These are phyloP conservation scores for Grammomys dolichurus DNA, from an alignment of 2,113 vertebrate species.

Conservation along the genomic window DNA sequence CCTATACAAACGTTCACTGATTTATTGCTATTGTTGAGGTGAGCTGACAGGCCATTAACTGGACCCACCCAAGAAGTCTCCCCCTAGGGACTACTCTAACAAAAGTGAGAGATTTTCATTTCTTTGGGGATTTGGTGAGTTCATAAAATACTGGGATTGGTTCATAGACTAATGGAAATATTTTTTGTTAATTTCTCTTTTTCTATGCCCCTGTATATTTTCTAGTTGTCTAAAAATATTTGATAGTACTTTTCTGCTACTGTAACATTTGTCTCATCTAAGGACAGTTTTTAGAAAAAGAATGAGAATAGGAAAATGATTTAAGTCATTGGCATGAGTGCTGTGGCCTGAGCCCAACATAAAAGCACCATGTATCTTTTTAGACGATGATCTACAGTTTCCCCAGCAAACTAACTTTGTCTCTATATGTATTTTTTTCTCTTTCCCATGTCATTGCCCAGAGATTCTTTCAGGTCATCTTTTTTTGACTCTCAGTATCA, in stretches of 20 bases:
- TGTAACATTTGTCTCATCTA: background rate
- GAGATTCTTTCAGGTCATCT: background rate
- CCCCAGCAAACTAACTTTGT: background rate
- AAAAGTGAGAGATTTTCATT: background rate
- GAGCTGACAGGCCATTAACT: constrained; percentile 53
- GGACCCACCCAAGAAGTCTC: background rate
- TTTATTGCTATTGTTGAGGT: constrained; percentile 40
- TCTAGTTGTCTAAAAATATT: background rate
- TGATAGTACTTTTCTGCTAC: background rate
- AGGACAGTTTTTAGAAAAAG: background rate
- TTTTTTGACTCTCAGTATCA: constrained; percentile 9
- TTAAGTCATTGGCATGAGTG: background rate
- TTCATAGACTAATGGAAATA: background rate
- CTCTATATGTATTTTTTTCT: background rate
- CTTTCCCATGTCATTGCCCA: background rate
- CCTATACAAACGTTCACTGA: constrained; percentile 37
- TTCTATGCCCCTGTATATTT: background rate
- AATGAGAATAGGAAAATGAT: background rate
- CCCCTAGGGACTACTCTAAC: background rate
- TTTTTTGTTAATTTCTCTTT: constrained; percentile 25
- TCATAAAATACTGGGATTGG: background rate
- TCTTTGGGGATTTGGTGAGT: background rate
- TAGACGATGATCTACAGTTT: background rate
- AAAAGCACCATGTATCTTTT: background rate
- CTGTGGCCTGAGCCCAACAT: background rate